Percentiles rank a stretch among this genome's conserved stretches.
These are phyloP conservation scores for Parapristionchus giblindavisi DNA, from an alignment of 2,888 invertebrate species.

Conservation along the genomic window DNA sequence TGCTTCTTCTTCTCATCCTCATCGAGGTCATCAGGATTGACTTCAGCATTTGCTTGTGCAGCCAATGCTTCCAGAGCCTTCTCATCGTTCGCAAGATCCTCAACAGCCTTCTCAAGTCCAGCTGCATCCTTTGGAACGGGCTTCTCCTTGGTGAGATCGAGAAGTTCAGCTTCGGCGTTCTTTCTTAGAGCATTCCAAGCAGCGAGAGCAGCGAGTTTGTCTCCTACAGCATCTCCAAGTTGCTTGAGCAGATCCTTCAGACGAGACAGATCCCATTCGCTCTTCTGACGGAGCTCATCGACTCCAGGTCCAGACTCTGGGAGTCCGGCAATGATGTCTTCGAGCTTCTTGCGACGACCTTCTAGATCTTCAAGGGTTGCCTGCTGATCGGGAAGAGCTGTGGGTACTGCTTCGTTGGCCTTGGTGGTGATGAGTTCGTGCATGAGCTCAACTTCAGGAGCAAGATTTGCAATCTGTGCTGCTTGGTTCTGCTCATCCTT, in stretches of 20 bases:
- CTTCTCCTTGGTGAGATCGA: conserved; percentile 25
- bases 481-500: not conserved
- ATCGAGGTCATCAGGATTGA: conserved; percentile 31
- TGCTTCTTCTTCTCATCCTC: conserved; percentile 2
- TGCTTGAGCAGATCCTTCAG: conserved; percentile 49
- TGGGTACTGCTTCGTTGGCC: not conserved
- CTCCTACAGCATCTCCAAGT: conserved; percentile 49
- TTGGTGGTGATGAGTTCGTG: not conserved
- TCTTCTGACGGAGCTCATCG: conserved; percentile 31
- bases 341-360: conserved; percentile 41
- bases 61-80: not conserved
- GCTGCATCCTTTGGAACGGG: not conserved
- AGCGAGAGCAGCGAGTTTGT: conserved; percentile 53
- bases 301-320: conserved; percentile 39
- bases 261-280: conserved; percentile 50
- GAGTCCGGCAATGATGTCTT: conserved; percentile 44
- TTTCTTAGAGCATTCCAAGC: conserved; percentile 52
- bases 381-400: not conserved
- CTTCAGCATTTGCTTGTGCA: conserved; percentile 27
- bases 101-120: conserved; percentile 21
- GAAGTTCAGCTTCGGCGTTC: conserved; percentile 48
- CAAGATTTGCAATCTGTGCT: not conserved
- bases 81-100: conserved; percentile 3
- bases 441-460: not conserved
- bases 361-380: not conserved